Conservation (phyloP, 2,113 vertebrate species). For the Macquaria ambigua region DNA sequence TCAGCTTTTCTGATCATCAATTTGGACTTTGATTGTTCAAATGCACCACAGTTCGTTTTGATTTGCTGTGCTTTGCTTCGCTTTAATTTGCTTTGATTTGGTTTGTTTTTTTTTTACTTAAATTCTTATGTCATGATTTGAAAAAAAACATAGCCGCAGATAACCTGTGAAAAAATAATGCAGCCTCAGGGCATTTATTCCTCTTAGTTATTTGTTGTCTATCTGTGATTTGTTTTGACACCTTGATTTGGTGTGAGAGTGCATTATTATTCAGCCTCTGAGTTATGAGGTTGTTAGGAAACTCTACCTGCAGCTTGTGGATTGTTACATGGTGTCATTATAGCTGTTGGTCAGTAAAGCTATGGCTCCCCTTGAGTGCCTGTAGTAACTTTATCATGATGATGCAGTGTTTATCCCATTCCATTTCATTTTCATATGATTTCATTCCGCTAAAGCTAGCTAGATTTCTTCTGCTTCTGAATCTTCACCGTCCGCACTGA, state of each 20-base stretch:
- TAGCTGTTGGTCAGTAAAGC: neutral
- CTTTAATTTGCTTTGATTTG: slow-evolving; percentile 6
- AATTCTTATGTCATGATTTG: neutral
- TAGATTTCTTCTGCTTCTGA: too few relatives aligned
- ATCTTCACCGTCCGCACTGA: too few relatives aligned
- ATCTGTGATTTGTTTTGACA: slow-evolving; percentile 22
- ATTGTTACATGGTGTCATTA: slow-evolving; percentile 22
- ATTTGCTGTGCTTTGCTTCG: neutral
- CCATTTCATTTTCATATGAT: too few relatives aligned
- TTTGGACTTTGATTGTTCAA: slow-evolving; percentile 20
- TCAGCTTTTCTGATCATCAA: slow-evolving; percentile 24
- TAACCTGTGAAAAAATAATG: slow-evolving; percentile 1
- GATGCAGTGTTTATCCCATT: too few relatives aligned
- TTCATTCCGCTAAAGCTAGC: too few relatives aligned
- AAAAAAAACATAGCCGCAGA: neutral
- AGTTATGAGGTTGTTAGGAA: slow-evolving; percentile 20
- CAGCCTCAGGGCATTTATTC: slow-evolving; percentile 10
- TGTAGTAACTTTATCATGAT: too few relatives aligned
- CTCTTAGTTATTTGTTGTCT: slow-evolving; percentile 1
- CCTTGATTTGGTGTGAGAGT: slow-evolving; percentile 10
- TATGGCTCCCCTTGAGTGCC: too few relatives aligned
- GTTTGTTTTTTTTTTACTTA: neutral
- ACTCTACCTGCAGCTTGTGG: slow-evolving; percentile 13
- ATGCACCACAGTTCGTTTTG: neutral
- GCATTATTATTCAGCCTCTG: slow-evolving; percentile 35